Evolutionary conservation across 1,140 invertebrate genomes (phyloP).

Genomic region (Onthophagus taurus): DNA sequence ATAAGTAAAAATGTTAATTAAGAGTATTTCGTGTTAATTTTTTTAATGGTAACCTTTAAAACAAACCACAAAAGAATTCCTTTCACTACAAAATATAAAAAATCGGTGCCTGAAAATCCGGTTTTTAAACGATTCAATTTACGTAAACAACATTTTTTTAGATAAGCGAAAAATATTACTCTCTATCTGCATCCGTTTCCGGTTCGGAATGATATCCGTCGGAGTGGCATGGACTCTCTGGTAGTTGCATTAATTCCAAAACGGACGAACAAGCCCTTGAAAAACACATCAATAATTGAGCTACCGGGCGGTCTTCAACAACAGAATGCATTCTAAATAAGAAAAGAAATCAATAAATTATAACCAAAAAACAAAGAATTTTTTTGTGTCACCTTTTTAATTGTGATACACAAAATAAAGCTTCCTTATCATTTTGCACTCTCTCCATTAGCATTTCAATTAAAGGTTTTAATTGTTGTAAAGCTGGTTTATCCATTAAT

Average conservation of each 20-base stretch:
- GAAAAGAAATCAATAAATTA: no score
- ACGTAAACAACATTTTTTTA: neutral
- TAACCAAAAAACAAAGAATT: neutral
- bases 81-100: neutral
- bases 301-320: conserved; percentile 49
- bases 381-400: conserved; percentile 40
- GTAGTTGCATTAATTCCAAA: conserved; percentile 61
- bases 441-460: conserved; percentile 48
- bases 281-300: conserved; percentile 73
- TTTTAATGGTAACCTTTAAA: no score
- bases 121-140: neutral
- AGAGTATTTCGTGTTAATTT: neutral
- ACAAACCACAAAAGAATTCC: neutral
- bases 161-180: conserved; percentile 21
- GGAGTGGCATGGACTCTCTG: conserved; percentile 42
- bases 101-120: no score
- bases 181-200: conserved; percentile 44
- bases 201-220: conserved; percentile 75
- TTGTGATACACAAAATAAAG: conserved; percentile 52
- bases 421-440: conserved; percentile 61
- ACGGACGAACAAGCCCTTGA: conserved; percentile 72
- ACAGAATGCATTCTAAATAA: conserved; percentile 37
- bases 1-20: neutral
- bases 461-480: conserved; percentile 46
- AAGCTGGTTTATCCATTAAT: conserved; percentile 62